These are phyloP conservation scores for Paguma larvata DNA, from an alignment of 2,797 vertebrate species.

Conservation along the genomic window DNA sequence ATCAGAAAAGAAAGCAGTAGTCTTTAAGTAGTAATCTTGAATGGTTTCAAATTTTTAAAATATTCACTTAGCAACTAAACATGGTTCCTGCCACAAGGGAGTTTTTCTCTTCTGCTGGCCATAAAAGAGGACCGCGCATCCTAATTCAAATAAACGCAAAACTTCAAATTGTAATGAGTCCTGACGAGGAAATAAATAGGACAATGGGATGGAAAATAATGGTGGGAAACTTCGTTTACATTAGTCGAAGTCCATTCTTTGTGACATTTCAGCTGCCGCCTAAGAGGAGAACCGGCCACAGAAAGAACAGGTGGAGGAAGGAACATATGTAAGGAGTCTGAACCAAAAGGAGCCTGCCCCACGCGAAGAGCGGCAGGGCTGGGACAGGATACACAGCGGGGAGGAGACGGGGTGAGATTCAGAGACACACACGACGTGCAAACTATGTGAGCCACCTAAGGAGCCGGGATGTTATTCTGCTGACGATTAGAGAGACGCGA, in stretches of 20 bases:
- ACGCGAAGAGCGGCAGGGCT: not conserved
- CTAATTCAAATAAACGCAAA: constrained; percentile 32
- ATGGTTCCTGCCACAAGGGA: not conserved
- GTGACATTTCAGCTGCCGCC: not conserved
- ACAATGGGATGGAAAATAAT: not conserved
- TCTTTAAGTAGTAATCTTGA: not conserved
- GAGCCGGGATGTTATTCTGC: not conserved
- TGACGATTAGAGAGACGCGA: not conserved
- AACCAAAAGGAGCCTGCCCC: not conserved
- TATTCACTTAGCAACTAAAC: not conserved
- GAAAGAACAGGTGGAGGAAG: not conserved
- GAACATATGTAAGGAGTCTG: not conserved
- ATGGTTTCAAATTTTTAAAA: constrained; percentile 46
- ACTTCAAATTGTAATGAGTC: not conserved
- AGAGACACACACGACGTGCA: not conserved
- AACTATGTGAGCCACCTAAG: not conserved
- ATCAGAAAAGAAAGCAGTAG: constrained; percentile 33
- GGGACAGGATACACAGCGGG: not conserved
- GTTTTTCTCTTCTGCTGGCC: not conserved
- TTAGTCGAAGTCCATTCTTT: not conserved
- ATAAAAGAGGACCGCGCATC: not conserved
- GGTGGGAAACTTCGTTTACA: not conserved
- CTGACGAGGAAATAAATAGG: not conserved
- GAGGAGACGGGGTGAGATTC: not conserved
- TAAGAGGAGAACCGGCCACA: not conserved